Conservation (phyloP, 2,797 vertebrate species). For the Stomatorhinus walkeri region DNA sequence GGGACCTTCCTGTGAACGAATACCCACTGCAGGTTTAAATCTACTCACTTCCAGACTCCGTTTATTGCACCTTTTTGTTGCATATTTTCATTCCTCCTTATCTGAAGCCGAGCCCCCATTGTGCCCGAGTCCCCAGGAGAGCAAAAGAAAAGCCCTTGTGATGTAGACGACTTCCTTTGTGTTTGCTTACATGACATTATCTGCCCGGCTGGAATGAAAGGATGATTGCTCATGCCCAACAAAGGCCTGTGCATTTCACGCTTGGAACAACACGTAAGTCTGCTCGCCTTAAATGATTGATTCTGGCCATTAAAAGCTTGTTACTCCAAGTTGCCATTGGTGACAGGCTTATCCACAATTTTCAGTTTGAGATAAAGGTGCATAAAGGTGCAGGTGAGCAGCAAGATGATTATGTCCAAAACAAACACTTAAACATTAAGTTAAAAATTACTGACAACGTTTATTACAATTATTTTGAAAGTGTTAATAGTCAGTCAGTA, state of each 20-base stretch:
- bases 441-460: neutral
- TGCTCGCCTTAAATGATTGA: conserved; percentile 39
- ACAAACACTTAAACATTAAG: conserved; percentile 1
- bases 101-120: neutral
- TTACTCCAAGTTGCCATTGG: conserved; percentile 19
- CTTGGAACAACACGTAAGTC: conserved; percentile 40
- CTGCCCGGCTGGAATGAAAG: conserved; percentile 36
- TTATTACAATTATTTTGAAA: neutral
- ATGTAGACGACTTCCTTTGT: conserved; percentile 58
- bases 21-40: neutral
- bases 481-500: conserved; percentile 22
- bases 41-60: conserved; percentile 19
- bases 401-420: neutral
- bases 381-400: neutral
- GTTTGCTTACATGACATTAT: conserved; percentile 43
- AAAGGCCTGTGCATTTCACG: conserved; percentile 35
- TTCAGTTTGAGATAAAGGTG: neutral
- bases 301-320: conserved; percentile 38
- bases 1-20: neutral
- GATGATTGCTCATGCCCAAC: conserved; percentile 18
- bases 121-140: conserved; percentile 40
- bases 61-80: conserved; percentile 19
- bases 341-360: neutral
- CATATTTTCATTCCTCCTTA: neutral
- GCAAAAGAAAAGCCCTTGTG: conserved; percentile 49